Evolutionary conservation across 2,797 vertebrate genomes (phyloP), one percentile per base, ranked within the genome.

Genomic region (Semotilus atromaculatus): DNA sequence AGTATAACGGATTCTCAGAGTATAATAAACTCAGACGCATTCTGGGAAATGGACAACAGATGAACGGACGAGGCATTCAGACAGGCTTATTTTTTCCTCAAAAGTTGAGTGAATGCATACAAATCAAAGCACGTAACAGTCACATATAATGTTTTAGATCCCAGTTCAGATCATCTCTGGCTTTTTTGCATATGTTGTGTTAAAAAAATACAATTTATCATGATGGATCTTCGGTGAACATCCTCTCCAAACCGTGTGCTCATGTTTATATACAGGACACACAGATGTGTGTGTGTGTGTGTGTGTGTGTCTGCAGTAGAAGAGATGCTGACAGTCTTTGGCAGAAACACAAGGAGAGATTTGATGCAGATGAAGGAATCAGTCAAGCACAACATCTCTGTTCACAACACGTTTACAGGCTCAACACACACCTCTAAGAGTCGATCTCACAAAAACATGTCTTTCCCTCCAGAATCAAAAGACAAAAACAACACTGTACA

Each of bases 271-370:
- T 89, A 88, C 86, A 91, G 81, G 81, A 67, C 88, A 82, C 88
- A 87, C 83, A 89, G 81, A 84, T 70, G 14, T 48, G 45, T 48
- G 43, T 45, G 45, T 45, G 43, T 48, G 45, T 48, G 45, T 48
- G 45, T 48, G 40, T 48, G 68, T 81, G 84, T 68, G 80, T 60
- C 67, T 64, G 80, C 55, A 67, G 68, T 13, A 19, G 80, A 80
- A 29, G 88, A 89, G 86, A 87, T 88, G 88, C 86, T 81, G 60
- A 80, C 89, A 90, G 89, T 95, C 94, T 96, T 95, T 96, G 94
- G 95, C 94, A 93, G 88, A 81, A 93, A 90, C 79, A 73, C 84
- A 87, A 93, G 92, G 91, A 93, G 88, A 83, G 81, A 90, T 92
- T 84, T 90, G 85, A 89, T 58, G 13, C 5, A 8, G 90, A 89